Conservation (phyloP, 2,888 invertebrate genomes). For the Pogonocherus hispidulus region DNA sequence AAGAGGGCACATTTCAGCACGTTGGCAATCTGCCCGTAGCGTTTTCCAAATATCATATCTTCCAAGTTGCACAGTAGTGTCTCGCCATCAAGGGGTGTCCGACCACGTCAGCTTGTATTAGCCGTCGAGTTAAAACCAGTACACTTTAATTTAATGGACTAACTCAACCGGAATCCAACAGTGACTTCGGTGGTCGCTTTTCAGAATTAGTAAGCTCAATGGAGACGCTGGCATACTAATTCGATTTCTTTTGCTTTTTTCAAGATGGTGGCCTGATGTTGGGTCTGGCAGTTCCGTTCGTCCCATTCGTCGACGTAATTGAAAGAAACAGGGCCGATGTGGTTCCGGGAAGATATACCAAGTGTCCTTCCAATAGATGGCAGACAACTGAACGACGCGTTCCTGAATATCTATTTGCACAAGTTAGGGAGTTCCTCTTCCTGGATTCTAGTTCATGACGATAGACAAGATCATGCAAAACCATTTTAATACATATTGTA, state of each 20-base stretch:
- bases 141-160: constrained; percentile 60
- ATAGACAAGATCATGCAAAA: no score
- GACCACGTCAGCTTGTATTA: constrained; percentile 53
- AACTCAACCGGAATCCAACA: constrained; percentile 57
- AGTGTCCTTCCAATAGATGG: neutral
- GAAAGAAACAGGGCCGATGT: neutral
- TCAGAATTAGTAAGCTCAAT: constrained; percentile 59
- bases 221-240: constrained; percentile 58
- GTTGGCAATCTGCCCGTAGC: constrained; percentile 62
- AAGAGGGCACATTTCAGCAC: constrained; percentile 64
- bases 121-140: constrained; percentile 56
- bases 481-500: no score
- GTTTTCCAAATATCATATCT: constrained; percentile 67
- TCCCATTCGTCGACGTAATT: neutral
- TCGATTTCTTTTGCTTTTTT: constrained; percentile 51
- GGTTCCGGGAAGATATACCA: neutral
- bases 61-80: constrained; percentile 59
- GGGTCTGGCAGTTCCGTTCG: neutral
- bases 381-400: no score
- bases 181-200: constrained; percentile 60
- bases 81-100: constrained; percentile 42
- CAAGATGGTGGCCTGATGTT: constrained; percentile 32
- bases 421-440: no score
- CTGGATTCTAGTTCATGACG: no score
- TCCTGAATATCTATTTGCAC: no score